Percentiles rank a stretch among this genome's conserved stretches.
These are phyloP conservation scores for Drosophila kepulauana DNA, from an alignment of 1,140 invertebrate genomes.

Conservation along the genomic window DNA sequence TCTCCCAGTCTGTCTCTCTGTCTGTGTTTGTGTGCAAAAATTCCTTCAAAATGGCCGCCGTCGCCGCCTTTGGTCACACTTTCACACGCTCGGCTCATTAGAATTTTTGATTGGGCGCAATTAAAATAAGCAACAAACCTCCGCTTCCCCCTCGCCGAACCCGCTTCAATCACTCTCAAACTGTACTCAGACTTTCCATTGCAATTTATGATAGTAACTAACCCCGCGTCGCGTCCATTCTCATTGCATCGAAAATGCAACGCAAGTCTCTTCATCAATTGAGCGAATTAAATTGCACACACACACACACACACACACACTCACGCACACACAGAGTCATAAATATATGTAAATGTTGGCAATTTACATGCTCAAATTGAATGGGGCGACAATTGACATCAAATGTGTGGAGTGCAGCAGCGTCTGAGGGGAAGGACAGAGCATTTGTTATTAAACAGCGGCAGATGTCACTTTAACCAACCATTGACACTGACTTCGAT, in stretches of 20 bases:
- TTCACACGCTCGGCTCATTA: constrained; percentile 72
- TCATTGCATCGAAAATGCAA: constrained; percentile 31
- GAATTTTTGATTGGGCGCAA: constrained; percentile 77
- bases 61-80: constrained; percentile 54
- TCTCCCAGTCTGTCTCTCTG: not conserved
- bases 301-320: constrained; percentile 38
- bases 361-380: constrained; percentile 72
- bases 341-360: constrained; percentile 52
- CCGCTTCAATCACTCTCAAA: constrained; percentile 33
- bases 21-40: constrained; percentile 14
- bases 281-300: constrained; percentile 74
- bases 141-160: not conserved
- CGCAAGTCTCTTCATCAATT: constrained; percentile 73
- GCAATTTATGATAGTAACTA: constrained; percentile 16
- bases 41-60: constrained; percentile 20
- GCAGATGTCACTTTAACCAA: constrained; percentile 5
- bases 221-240: constrained; percentile 3
- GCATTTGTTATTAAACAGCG: not conserved
- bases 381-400: constrained; percentile 67
- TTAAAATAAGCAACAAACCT: constrained; percentile 50
- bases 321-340: constrained; percentile 10
- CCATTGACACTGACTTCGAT: constrained; percentile 26
- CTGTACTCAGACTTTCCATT: constrained; percentile 17
- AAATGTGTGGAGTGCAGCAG: constrained; percentile 1
- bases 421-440: not conserved